These are phyloP conservation scores for Rambutsinella grinnellia DNA, from an alignment of 2,888 invertebrate species.

Conservation along the genomic window DNA sequence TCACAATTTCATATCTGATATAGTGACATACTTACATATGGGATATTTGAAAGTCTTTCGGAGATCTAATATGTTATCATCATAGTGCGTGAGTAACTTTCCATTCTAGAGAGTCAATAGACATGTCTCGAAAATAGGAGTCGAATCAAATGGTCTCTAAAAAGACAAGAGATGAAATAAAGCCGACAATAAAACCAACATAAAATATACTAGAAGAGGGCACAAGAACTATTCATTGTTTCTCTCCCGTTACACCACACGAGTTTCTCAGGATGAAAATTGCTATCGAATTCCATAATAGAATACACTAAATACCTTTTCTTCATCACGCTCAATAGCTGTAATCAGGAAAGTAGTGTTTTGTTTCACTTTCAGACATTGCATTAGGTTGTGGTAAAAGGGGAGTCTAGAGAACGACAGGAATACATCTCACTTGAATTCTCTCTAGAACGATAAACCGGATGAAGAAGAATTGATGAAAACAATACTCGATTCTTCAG, in stretches of 20 bases:
- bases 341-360: neutral
- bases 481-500: neutral
- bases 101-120: neutral
- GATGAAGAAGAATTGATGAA: neutral
- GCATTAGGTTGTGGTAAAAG: neutral
- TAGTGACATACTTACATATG: neutral
- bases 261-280: neutral
- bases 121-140: conserved; percentile 8
- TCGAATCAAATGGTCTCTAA: conserved; percentile 44
- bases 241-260: conserved; percentile 4
- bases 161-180: conserved; percentile 47
- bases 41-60: too few species aligned
- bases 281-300: neutral
- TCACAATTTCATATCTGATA: too few species aligned
- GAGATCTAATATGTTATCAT: too few species aligned
- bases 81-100: too few species aligned
- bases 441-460: neutral
- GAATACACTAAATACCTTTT: neutral
- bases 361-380: neutral
- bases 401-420: neutral
- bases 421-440: neutral
- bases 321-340: neutral
- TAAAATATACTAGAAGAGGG: conserved; percentile 36
- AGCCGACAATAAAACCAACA: conserved; percentile 44
- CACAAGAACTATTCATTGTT: conserved; percentile 18